Evolutionary conservation across 2,797 vertebrate species (phyloP).

Genomic region (Eospalax fontanierii): DNA sequence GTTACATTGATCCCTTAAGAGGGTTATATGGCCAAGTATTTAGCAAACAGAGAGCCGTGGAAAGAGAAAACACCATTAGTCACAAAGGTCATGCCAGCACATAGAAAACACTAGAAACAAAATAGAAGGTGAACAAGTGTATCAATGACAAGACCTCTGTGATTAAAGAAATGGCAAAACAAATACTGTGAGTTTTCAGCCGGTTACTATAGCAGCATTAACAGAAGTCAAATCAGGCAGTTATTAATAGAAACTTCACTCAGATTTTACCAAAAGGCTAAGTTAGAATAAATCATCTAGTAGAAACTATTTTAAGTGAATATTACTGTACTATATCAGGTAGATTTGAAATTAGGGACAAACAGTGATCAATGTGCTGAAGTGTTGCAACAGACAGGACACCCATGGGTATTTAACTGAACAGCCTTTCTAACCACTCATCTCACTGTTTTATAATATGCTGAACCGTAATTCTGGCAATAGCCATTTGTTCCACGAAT

Average conservation of each 20-base stretch:
- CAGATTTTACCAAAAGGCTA: constrained; percentile 24
- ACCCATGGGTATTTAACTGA: not conserved
- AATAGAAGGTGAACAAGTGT: not conserved
- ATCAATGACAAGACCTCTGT: constrained; percentile 5
- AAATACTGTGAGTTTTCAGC: constrained; percentile 10
- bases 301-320: not conserved
- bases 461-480: not conserved
- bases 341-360: constrained; percentile 17
- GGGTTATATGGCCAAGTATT: not conserved
- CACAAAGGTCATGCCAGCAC: constrained; percentile 1
- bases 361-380: not conserved
- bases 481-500: not conserved
- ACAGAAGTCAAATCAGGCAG: constrained; percentile 22
- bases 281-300: constrained; percentile 36
- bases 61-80: constrained; percentile 30
- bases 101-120: constrained; percentile 31
- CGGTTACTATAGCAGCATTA: not conserved
- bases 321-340: not conserved
- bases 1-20: not conserved
- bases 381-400: not conserved
- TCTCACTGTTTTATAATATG: constrained; percentile 31
- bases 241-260: constrained; percentile 54
- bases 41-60: constrained; percentile 43
- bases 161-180: constrained; percentile 11
- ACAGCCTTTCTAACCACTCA: not conserved